Base-by-base conservation (phyloP, 2,888 invertebrate genomes). In the Hirtodrosophila confusa region DNA sequence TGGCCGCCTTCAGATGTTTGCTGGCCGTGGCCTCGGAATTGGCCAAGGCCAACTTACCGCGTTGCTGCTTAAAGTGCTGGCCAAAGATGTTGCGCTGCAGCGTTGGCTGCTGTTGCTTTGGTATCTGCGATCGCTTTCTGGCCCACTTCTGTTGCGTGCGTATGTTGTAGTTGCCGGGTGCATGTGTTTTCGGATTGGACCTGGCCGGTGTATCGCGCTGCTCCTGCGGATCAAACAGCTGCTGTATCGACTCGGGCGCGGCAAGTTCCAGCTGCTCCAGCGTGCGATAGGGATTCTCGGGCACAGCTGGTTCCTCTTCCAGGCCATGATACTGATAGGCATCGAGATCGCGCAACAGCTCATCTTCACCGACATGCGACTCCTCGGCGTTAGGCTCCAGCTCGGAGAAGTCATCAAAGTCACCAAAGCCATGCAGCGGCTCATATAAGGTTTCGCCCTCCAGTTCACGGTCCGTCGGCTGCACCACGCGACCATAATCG, bases 61-160 rank as follows among this genome's bases (percentile, higher is more conserved):
- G 85, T 3, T 73, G 75, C 51, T 80, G 87, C 54, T 85, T 86
- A 35, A 88, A 89, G 58, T 90, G 89, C 27, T 78, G 86, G 2
- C 80, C 88, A 29, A 88, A 89, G 45, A 90, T 88, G 65, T 89
- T 90, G 29, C 88, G 88, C 50, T 85, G 83, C 4, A 85, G 53
- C 10, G 50, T 51, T 9, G 75, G 69, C 48, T 86, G 86, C 36
- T 75, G 67, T 37, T 82, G 80, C 29, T 70, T 68, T 9, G 70
- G 63, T 57, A 67, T 63, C 61, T 90, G 90, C 3, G 88, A 78
- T 0, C 90, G 80, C 63, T 91, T 90, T 40, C 90, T 75, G 23
- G 89, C 82, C 89, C 90, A 88, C 60, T 91, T 90, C 62, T 90
- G 90, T 63, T 91, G 89, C 68, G 85, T 64, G 62, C 88, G 80